Conservation (phyloP, 2,888 invertebrate species). For the Dynastes tityus region DNA sequence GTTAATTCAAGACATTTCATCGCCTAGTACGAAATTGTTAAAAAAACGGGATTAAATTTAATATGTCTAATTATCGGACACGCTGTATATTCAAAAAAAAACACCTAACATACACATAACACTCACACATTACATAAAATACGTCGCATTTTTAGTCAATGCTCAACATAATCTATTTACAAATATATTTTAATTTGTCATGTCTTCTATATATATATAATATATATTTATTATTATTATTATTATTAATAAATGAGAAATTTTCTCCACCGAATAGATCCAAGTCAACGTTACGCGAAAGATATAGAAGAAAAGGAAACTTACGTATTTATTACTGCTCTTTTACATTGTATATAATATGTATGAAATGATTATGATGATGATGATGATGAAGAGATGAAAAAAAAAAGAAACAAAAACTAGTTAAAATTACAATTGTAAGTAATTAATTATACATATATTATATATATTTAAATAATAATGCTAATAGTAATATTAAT, state of each 20-base stretch:
- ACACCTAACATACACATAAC: background rate
- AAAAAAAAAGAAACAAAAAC: slow-evolving; percentile 49
- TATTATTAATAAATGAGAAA: slow-evolving; percentile 53
- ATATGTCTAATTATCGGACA: background rate
- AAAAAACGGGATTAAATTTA: background rate
- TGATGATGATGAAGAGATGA: background rate
- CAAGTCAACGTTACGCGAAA: slow-evolving; percentile 54
- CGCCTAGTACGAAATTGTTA: too few relatives aligned
- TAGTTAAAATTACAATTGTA: slow-evolving; percentile 52
- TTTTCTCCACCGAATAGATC: slow-evolving; percentile 63
- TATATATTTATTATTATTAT: slow-evolving; percentile 62
- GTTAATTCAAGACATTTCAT: too few relatives aligned
- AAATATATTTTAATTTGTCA: slow-evolving; percentile 62
- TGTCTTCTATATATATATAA: slow-evolving; percentile 63
- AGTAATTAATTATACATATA: slow-evolving; percentile 49
- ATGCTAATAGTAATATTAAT: slow-evolving; percentile 36
- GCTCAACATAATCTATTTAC: slow-evolving; percentile 66
- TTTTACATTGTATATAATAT: slow-evolving; percentile 53
- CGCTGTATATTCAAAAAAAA: background rate
- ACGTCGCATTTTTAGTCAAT: slow-evolving; percentile 55
- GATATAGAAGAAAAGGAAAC: background rate
- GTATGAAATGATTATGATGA: background rate
- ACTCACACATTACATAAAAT: slow-evolving; percentile 11
- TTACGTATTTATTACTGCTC: slow-evolving; percentile 55
- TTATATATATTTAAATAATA: slow-evolving; percentile 38